Evolutionary conservation across 2,113 vertebrate genomes (phyloP), one percentile per base, ranked within the genome.

Genomic region (Gymnocephalus cernua): DNA sequence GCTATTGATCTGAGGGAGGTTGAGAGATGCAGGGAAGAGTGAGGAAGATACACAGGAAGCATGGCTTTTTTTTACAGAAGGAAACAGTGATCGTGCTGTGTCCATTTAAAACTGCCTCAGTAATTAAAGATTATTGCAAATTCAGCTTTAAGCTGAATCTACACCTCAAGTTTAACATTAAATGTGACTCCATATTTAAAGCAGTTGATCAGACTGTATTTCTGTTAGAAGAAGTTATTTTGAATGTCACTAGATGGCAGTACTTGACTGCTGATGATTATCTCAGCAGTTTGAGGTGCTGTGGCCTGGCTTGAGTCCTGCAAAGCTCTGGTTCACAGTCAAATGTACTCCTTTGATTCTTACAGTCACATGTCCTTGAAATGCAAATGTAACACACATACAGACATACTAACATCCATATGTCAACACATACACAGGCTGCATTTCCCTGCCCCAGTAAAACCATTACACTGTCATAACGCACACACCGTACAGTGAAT

Each of bases 231-330:
- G 57, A 74, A 25, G 14, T 3, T 58, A 25, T 59, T 57, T 35
- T 14, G 27, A 23, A 21, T 5, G 38, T 16, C 93, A 88, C 88
- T 90, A 91, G 93, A 86, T 91, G 91, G 83, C 91, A 91, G 80
- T 88, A 88, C 78, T 66, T 25, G 51, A 79, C 85, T 86, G 56
- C 79, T 87, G 63, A 87, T 83, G 74, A 61, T 75, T 58, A 82
- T 57, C 66, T 74, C 74, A 44, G 41, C 62, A 47, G 32, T 68
- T 57, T 7, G 9, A 5, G 69, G n/a, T 1, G 1, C 35, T 18
- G 11, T 48, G 53, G 14, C 47, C 59, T 25, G 25, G 50, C 38
- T 64, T 48, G 19, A 82, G 41, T 77, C 71, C 73, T 50, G 27
- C 45, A 83, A 72, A 79, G 57, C 54, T 75, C 45, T 71, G 51